Evolutionary conservation across 2,113 vertebrate genomes (phyloP).

Genomic region (Tringa solitaria): DNA sequence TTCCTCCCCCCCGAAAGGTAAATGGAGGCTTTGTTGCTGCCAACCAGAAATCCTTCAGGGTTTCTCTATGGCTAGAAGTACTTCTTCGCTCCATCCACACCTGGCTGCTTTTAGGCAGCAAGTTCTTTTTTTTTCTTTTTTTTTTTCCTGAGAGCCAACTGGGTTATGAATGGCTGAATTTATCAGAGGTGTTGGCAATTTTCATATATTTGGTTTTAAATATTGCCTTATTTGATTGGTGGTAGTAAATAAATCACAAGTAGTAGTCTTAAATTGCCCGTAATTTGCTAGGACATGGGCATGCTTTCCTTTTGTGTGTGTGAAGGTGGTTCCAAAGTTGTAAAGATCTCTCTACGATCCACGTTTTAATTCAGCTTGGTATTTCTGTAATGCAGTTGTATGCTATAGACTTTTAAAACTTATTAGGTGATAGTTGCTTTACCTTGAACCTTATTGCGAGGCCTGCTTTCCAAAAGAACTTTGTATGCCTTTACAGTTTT

Average conservation of each 20-base stretch:
- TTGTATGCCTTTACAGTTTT: not conserved
- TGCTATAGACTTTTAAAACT: not conserved
- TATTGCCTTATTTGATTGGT: not conserved
- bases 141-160: not conserved
- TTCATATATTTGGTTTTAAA: not conserved
- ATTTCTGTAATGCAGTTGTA: not conserved
- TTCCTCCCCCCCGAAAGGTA: not conserved
- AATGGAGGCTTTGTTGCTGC: not conserved
- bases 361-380: not conserved
- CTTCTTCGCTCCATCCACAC: not conserved
- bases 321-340: not conserved
- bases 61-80: not conserved
- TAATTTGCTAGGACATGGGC: not conserved
- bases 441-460: not conserved
- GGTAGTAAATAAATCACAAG: rapidly evolving
- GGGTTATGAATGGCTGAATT: not conserved
- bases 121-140: not conserved
- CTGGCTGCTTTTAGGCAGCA: not conserved
- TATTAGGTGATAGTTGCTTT: not conserved
- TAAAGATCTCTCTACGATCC: not conserved
- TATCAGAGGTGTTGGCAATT: not conserved
- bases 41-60: not conserved
- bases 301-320: not conserved
- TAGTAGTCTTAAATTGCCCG: not conserved
- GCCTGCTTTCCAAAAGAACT: not conserved